These are phyloP conservation scores for Drosophila azteca DNA, from an alignment of 1,140 invertebrate species.

Conservation along the genomic window DNA sequence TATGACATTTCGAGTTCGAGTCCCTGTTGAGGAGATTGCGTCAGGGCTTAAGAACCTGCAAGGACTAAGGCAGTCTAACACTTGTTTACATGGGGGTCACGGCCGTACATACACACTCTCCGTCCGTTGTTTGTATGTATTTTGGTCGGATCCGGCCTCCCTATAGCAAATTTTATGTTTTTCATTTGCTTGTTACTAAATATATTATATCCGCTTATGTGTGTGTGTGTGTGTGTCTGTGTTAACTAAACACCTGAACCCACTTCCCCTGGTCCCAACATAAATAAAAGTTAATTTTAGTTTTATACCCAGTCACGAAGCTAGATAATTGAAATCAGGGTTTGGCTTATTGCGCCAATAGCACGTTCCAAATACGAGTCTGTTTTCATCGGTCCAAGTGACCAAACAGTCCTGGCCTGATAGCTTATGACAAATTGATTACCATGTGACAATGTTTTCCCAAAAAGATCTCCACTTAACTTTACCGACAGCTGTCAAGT, in stretches of 20 bases:
- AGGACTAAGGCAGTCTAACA: conserved; percentile 52
- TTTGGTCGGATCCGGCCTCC: conserved; percentile 10
- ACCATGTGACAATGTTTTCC: no score
- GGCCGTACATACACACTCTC: conserved; percentile 19
- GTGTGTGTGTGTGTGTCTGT: no score
- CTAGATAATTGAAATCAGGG: background rate
- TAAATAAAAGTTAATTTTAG: conserved; percentile 65
- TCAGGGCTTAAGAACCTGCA: conserved; percentile 34
- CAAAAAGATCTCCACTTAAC: no score
- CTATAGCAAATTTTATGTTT: conserved; percentile 50
- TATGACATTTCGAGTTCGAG: conserved; percentile 27
- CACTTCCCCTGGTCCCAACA: conserved; percentile 24
- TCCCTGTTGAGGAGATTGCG: background rate
- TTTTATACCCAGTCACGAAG: no score
- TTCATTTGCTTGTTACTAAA: conserved; percentile 18
- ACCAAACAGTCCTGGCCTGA: no score
- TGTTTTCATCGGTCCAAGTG: no score
- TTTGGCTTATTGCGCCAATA: no score
- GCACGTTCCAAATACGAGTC: no score
- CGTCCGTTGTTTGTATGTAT: conserved; percentile 21
- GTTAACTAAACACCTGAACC: conserved; percentile 64
- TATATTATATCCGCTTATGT: conserved; percentile 28
- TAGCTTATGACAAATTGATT: no score
- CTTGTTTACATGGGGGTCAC: conserved; percentile 49
- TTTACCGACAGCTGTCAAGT: no score